Evolutionary conservation across 2,888 invertebrate genomes (phyloP).

Genomic region (Rambutsinella grinnellia): DNA sequence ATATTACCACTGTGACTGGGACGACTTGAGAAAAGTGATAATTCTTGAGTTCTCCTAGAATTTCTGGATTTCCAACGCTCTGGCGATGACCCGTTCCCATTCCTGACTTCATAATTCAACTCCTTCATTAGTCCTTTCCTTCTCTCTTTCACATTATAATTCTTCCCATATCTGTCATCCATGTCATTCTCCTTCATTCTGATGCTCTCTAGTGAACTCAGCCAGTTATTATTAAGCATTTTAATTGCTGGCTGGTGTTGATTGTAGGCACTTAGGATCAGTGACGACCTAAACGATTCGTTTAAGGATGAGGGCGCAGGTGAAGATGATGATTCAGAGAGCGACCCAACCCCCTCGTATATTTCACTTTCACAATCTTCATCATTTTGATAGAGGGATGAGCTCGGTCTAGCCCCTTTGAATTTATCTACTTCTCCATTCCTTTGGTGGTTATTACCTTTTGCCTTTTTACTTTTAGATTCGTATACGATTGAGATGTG

Average conservation of each 20-base stretch:
- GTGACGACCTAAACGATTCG: neutral
- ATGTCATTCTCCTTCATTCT: neutral
- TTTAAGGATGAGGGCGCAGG: conserved; percentile 9
- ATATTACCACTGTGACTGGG: no score
- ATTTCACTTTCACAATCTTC: no score
- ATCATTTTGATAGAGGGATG: no score
- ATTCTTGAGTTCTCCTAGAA: no score
- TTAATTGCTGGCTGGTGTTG: neutral
- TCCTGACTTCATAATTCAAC: no score
- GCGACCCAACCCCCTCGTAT: neutral
- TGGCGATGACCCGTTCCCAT: no score
- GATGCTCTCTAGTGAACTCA: neutral
- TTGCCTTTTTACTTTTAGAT: neutral
- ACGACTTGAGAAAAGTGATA: no score
- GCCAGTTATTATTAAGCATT: neutral
- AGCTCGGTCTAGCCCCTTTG: no score
- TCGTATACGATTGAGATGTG: conserved; percentile 57
- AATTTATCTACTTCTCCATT: neutral
- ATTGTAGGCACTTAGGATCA: conserved; percentile 8
- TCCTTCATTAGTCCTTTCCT: neutral
- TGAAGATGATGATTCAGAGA: conserved; percentile 4
- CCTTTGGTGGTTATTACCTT: neutral
- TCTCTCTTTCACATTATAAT: neutral
- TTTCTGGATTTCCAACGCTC: no score
- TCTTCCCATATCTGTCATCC: neutral